phyloP scores from a whole-genome alignment of 2,888 invertebrate genomes.

The Junonia oenone region DNA sequence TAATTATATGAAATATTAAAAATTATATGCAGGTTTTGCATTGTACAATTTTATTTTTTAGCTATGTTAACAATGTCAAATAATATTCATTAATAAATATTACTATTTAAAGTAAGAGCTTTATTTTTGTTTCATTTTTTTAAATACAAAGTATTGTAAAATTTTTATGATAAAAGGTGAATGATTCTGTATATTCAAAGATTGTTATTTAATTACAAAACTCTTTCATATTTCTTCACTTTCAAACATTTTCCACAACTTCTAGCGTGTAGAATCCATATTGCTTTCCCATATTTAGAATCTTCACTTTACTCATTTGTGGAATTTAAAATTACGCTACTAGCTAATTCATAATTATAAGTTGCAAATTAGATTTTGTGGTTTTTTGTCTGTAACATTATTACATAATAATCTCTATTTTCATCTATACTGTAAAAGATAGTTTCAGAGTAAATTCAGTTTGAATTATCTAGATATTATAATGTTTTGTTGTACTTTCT shows the following conservation, averaged over 20 bases:
- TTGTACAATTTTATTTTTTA: conserved; percentile 78
- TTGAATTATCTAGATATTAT: conserved; percentile 53
- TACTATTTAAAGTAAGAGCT: conserved; percentile 68
- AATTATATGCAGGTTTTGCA: conserved; percentile 74
- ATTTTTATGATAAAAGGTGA: conserved; percentile 23
- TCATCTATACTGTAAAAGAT: conserved; percentile 60
- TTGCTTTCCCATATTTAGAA: conserved; percentile 24
- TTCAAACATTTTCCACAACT: conserved; percentile 14
- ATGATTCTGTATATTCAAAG: conserved; percentile 8
- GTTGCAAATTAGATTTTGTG: conserved; percentile 46
- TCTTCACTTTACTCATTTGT: conserved; percentile 33
- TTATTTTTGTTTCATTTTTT: conserved; percentile 59
- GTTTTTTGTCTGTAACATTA: conserved; percentile 47
- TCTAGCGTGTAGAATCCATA: conserved; percentile 17
- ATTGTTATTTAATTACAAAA: conserved; percentile 10
- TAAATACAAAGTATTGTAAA: conserved; percentile 43
- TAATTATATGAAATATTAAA: conserved; percentile 53
- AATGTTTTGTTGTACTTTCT: conserved; percentile 72
- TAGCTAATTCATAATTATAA: conserved; percentile 46
- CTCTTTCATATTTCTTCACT: conserved; percentile 15
- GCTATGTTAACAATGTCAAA: conserved; percentile 70
- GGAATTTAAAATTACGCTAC: conserved; percentile 40
- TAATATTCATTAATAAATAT: conserved; percentile 74
- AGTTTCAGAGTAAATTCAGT: conserved; percentile 56
- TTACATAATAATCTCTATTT: conserved; percentile 58